Base-by-base conservation (phyloP, 2,113 vertebrate species). In the Pelobates fuscus region DNA sequence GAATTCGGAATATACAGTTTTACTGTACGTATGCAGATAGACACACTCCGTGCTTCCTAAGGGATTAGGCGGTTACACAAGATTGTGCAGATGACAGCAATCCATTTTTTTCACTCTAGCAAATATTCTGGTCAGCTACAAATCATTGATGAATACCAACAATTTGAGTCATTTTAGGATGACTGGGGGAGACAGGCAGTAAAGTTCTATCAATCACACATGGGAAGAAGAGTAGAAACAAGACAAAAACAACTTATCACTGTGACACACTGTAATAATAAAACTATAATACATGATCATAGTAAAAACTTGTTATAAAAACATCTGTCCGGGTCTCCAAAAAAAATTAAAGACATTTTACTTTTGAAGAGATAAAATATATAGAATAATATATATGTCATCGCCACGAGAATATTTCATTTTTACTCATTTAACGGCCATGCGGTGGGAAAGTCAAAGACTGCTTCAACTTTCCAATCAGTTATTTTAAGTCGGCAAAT, bases 81-180 rank as follows among this genome's bases (percentile, higher is more conserved):
- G 12, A 18, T 49, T 5, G 44, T 1, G 44, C 44, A 49, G 12
- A 49, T 49, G 44, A 12, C 44, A 49, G 44, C 44, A 49, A 49
- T 17, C 4, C 17, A 4, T 49, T 49, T 41, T 17, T 15, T 49
- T 17, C 44, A 3, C 12, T 49, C 44, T 17, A 49, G 15, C 44
- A 49, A 14, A 49, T 49, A 49, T 49, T 49, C 49, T 71, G 2
- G 46, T 14, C 57, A 58, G 67, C 58, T 71, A 71, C 70, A 71
- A 62, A 71, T 72, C 26, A 63, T 29, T 37, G 6, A 26, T 49
- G 27, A 63, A 63, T 64, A 17, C 59, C 71, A 73, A 21, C 27
- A 55, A 66, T 58, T 49, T 23, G 65, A 43, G 66, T 58, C 30
- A 44, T 43, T 65, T 55, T 66, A 74, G 21, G 29, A 14, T 37